Evolutionary conservation across 1,140 invertebrate genomes (phyloP).

Genomic region (Luehdorfia chinensis): DNA sequence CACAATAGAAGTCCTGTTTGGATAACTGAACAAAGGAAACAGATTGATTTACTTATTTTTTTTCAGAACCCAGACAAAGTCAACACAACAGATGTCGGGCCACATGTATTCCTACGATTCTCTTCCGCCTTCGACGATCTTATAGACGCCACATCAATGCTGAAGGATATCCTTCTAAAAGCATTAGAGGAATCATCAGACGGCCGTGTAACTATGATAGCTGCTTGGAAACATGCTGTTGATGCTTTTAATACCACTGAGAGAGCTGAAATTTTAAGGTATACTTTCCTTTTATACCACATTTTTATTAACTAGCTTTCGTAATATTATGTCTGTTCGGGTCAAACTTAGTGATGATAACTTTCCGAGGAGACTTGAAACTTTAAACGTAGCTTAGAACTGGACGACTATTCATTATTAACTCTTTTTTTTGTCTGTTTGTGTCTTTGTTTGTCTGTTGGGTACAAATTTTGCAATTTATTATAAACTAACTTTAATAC

Average conservation of each 20-base stretch:
- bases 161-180: constrained; percentile 33
- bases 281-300: constrained; percentile 12
- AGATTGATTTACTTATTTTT: too few species aligned
- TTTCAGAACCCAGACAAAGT: constrained; percentile 37
- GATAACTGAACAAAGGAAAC: too few species aligned
- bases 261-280: constrained; percentile 71
- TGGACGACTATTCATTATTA: too few species aligned
- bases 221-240: constrained; percentile 46
- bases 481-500: too few species aligned
- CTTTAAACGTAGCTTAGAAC: too few species aligned
- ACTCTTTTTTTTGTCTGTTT: too few species aligned
- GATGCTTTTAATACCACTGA: constrained; percentile 64
- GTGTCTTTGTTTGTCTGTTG: too few species aligned
- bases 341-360: too few species aligned
- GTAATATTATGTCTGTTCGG: too few species aligned
- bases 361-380: too few species aligned
- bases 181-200: constrained; percentile 28
- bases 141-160: constrained; percentile 37
- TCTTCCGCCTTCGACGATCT: constrained; percentile 51
- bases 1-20: too few species aligned
- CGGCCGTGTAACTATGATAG: constrained; percentile 29
- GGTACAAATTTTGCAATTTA: too few species aligned
- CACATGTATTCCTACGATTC: constrained; percentile 53
- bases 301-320: not conserved
- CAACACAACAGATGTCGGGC: constrained; percentile 37